Base-by-base conservation (phyloP, 2,888 invertebrate species). In the Chrysolina oricalcia region DNA sequence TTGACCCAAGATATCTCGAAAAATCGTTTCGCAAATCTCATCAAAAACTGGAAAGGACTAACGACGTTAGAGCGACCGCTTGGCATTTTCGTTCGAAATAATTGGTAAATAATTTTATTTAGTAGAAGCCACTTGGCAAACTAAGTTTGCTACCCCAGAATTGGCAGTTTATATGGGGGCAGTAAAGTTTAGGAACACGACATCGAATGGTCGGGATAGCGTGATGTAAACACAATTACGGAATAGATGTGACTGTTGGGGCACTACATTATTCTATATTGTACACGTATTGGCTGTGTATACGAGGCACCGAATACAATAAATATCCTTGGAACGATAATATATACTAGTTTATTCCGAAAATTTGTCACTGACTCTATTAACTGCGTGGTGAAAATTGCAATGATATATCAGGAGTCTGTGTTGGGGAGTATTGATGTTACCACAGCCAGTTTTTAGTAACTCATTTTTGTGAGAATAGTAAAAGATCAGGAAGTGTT, bases 191-290 rank as follows among this genome's bases (percentile, higher is more conserved):
- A 81, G 80, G 79, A 77, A 81, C 78, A 81, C 81, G 82, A 82
- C 82, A 82, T 81, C 81, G 79, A 82, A 81, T 78, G 70, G 76
- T 80, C 76, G 78, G 75, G 79, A 73, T 75, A 77, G 77, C 81
- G 81, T 83, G 85, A 84, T 83, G 84, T 83, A 85, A 85, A 85
- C 84, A 83, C 85, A 84, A 85, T 85, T 85, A 84, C 82, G 73
- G 81, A 83, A 83, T 83, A 82, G 82, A 85, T 85, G 85, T 80
- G 83, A 82, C 83, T 83, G 81, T 78, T 79, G 81, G 82, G 83
- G 80, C 81, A 81, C 78, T 78, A 81, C 82, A 83, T 83, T 84
- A 84, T 83, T 84, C 80, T 80, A 81, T 80, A 83, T 81, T 81
- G 83, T 81, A 80, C 81, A 81, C 78, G 81, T 82, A 83, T 83